A percentile compares a stretch with the other conserved stretches of the same genome.
Evolutionary conservation across 2,113 vertebrate genomes (phyloP).

Genomic region (Rana temporaria): DNA sequence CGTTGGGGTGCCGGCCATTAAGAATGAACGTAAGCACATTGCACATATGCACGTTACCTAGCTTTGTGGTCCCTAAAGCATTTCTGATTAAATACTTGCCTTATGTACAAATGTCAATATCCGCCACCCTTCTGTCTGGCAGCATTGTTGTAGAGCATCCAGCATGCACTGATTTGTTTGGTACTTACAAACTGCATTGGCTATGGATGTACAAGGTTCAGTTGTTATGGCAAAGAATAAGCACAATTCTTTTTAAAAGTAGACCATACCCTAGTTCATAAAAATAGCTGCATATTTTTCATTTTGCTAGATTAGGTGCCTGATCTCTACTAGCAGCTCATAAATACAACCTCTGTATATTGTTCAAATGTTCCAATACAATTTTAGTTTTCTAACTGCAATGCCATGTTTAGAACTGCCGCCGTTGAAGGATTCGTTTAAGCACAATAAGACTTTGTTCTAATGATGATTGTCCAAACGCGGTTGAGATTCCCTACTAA

Average conservation of each 20-base stretch:
- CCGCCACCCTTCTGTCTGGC: no score
- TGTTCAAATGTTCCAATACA: not conserved
- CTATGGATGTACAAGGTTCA: no score
- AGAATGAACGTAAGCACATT: no score
- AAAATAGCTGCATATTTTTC: not conserved
- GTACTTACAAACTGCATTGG: no score
- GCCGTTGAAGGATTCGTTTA: not conserved
- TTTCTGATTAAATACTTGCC: no score
- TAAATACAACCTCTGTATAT: not conserved
- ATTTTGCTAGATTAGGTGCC: constrained; percentile 1
- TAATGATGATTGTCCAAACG: constrained; percentile 3
- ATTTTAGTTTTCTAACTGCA: not conserved
- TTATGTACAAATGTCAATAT: no score
- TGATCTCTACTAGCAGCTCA: not conserved
- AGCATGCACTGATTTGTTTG: no score
- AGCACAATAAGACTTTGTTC: not conserved
- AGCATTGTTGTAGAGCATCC: no score
- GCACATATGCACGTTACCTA: no score
- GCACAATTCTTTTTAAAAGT: not conserved
- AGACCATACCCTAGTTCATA: not conserved
- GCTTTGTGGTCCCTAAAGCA: no score
- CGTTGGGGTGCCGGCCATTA: no score
- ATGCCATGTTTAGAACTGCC: not conserved
- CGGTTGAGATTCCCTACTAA: not conserved
- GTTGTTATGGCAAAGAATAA: no score